Conservation (phyloP, 2,888 invertebrate genomes). For the Polyommatus icarus region DNA sequence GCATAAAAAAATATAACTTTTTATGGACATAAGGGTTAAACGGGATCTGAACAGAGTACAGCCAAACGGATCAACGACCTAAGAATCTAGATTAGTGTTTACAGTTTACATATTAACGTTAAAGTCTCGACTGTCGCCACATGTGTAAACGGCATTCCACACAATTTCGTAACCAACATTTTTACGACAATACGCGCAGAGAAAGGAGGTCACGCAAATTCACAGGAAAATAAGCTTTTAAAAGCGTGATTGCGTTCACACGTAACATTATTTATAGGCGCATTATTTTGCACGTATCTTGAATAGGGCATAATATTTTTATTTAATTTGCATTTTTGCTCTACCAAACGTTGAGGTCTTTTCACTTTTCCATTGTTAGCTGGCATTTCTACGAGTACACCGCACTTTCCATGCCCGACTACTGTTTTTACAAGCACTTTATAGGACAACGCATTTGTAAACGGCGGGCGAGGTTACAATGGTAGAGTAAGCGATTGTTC, state of each 20-base stretch:
- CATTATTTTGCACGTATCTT: background rate
- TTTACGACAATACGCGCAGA: constrained; percentile 6
- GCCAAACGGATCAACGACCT: background rate
- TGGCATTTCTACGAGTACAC: background rate
- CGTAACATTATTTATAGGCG: background rate
- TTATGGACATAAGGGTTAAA: background rate
- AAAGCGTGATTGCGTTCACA: background rate
- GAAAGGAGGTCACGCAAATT: constrained; percentile 15
- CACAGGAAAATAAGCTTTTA: constrained; percentile 14
- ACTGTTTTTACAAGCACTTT: background rate
- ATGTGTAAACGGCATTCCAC: background rate
- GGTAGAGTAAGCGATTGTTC: constrained; percentile 17
- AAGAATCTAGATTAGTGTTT: background rate
- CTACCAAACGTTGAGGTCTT: background rate
- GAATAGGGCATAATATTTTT: background rate
- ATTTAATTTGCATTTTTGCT: background rate
- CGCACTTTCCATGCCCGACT: background rate
- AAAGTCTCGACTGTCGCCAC: background rate
- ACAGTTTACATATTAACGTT: background rate
- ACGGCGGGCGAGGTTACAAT: background rate
- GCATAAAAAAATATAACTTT: no score
- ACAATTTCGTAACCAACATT: constrained; percentile 12
- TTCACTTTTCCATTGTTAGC: background rate
- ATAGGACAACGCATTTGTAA: background rate
- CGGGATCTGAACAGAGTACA: background rate